These are phyloP conservation scores for Danio jaintianensis DNA, from an alignment of 2,797 vertebrate species.

Conservation along the genomic window DNA sequence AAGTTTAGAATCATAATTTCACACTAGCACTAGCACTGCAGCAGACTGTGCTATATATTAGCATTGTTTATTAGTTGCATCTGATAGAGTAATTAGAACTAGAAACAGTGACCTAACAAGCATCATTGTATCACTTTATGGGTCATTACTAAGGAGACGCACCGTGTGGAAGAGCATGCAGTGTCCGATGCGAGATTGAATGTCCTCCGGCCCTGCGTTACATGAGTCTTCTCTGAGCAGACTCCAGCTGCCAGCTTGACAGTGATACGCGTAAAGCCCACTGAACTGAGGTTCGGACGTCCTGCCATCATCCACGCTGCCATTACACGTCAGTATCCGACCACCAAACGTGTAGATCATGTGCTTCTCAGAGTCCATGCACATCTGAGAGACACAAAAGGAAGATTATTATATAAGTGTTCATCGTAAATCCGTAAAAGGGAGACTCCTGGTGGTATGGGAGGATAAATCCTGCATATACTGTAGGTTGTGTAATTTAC, in stretches of 20 bases:
- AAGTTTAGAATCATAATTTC: no score
- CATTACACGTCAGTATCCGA: slow-evolving; percentile 95
- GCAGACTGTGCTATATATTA: no score
- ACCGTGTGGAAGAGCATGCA: slow-evolving; percentile 97
- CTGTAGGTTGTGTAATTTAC: slow-evolving; percentile 66
- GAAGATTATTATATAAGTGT: not conserved
- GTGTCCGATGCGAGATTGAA: slow-evolving; percentile 97
- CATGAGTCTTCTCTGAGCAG: slow-evolving; percentile 96
- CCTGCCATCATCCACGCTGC: slow-evolving; percentile 94
- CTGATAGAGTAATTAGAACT: no score
- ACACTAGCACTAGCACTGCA: no score
- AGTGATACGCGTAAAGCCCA: slow-evolving; percentile 94
- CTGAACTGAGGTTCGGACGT: slow-evolving; percentile 97
- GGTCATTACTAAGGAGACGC: slow-evolving; percentile 51
- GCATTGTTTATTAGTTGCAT: no score
- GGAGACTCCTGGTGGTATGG: not conserved
- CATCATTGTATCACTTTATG: not conserved
- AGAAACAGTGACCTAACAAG: no score
- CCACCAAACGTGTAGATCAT: slow-evolving; percentile 99
- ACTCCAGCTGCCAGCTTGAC: slow-evolving; percentile 90
- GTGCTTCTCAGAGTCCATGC: slow-evolving; percentile 99
- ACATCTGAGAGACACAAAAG: slow-evolving; percentile 83
- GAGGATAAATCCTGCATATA: not conserved
- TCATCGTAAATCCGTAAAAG: not conserved
- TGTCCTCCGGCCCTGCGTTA: slow-evolving; percentile 96